Evolutionary conservation across 2,113 vertebrate genomes (phyloP), one percentile per base, ranked within the genome.

Genomic region (Polypterus bichir): DNA sequence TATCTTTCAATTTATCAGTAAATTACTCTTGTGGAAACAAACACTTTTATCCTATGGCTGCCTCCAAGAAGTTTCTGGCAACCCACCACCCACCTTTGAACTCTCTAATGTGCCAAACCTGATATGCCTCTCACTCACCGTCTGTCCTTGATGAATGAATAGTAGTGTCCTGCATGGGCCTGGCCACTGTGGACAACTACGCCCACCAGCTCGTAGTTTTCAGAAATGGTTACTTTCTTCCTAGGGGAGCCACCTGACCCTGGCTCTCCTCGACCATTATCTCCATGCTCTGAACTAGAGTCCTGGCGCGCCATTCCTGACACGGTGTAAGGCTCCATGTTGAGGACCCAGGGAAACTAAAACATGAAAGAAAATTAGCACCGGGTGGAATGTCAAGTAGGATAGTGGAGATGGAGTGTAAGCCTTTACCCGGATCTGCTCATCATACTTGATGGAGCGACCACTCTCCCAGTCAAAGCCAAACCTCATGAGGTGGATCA

Each of bases 391-490:
- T 4, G 53, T 54, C 9, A 10, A 4, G 51, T 46, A 46, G 27
- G 11, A 54, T 47, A 46, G 52, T 11, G 44, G 27, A 5, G 55
- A 9, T 54, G 8, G 47, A 59, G 53, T 54, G 46, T 9, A 8
- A 57, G 64, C 48, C 44, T 69, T 88, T 85, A 98, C 96, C 86
- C 89, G 83, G 63, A 99, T 99, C 79, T 99, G 97, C 64, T 99
- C 97, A 62, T 99, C 97, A 0, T 99, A 99, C 79, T 99, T 99
- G 74, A 99, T 98, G 69, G 95, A 97, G 44, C 96, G 93, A 3
- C 92, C 97, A 0, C 95, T 99, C 65, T 99, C 97, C 96, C 97
- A 99, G 68, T 98, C 95, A 64, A 99, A 98, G 68, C 97, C 95
- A 59, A 99, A 99, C 61, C 97, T 91, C 97, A 99, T 99, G 49